Conservation (phyloP, 2,113 vertebrate genomes). For the Isurus oxyrinchus region DNA sequence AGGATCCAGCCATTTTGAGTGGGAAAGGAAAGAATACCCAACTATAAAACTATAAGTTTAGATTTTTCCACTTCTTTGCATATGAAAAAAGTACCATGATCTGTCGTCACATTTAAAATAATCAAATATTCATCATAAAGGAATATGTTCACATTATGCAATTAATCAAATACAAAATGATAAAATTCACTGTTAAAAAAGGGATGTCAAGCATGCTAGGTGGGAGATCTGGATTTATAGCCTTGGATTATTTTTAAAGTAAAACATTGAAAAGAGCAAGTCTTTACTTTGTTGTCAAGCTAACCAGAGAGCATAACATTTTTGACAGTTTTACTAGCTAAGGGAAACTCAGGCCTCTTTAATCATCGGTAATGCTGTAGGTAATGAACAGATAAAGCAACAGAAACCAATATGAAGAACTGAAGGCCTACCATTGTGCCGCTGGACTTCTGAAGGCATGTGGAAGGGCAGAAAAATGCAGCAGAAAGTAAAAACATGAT, state of each 20-base stretch:
- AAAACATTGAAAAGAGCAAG: neutral
- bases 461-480: conserved; percentile 20
- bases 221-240: neutral
- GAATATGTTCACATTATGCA: neutral
- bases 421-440: conserved; percentile 31
- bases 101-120: neutral
- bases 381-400: conserved; percentile 10
- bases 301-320: neutral
- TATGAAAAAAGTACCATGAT: neutral
- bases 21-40: neutral
- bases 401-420: conserved; percentile 12
- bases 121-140: neutral
- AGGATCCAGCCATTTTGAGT: neutral
- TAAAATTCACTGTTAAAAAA: neutral
- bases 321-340: neutral
- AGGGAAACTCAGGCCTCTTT: neutral
- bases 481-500: conserved; percentile 32
- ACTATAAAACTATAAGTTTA: neutral
- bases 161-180: neutral
- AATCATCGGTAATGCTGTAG: neutral
- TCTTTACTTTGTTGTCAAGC: neutral
- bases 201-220: neutral
- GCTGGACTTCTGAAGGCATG: conserved; percentile 31
- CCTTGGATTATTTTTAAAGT: neutral
- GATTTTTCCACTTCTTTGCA: neutral